Conservation (phyloP, 92 coral and sea anemone species). For the Bergia puertoricense region DNA sequence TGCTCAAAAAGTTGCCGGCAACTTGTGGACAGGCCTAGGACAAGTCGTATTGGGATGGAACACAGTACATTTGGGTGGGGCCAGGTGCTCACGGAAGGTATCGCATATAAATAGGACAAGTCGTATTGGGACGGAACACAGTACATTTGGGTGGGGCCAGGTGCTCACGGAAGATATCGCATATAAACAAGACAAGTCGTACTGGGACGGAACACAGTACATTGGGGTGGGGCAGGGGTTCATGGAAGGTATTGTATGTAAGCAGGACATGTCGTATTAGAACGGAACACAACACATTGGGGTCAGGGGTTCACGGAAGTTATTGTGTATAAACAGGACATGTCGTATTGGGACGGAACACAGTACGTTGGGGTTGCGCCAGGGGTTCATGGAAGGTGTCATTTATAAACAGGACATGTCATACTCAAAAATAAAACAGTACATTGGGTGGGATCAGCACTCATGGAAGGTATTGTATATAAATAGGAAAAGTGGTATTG, state of each 20-base stretch:
- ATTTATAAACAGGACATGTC: neutral
- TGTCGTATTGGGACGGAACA: conserved; percentile 52
- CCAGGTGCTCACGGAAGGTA: conserved; percentile 91
- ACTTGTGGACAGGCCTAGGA: no score
- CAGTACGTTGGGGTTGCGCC: conserved; percentile 82
- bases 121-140: conserved; percentile 57
- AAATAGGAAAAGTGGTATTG: conserved; percentile 21
- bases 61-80: conserved; percentile 73
- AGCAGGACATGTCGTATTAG: no score
- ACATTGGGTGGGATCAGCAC: conserved; percentile 85
- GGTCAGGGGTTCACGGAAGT: conserved; percentile 45
- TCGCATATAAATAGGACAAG: neutral
- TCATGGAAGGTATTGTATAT: conserved; percentile 45
- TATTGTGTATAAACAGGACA: neutral
- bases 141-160: conserved; percentile 83
- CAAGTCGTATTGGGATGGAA: conserved; percentile 52
- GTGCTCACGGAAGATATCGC: conserved; percentile 75
- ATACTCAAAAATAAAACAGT: conserved; percentile 16
- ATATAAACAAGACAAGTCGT: neutral
- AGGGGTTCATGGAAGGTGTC: conserved; percentile 80
- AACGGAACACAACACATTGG: no score
- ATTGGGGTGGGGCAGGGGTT: conserved; percentile 82
- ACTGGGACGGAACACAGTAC: conserved; percentile 36
- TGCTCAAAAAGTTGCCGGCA: no score
- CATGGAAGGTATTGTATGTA: conserved; percentile 46